Percentiles rank a stretch among this genome's conserved stretches.
Conservation (phyloP, 1,140 invertebrate species). For the Hylaeus volcanicus region DNA sequence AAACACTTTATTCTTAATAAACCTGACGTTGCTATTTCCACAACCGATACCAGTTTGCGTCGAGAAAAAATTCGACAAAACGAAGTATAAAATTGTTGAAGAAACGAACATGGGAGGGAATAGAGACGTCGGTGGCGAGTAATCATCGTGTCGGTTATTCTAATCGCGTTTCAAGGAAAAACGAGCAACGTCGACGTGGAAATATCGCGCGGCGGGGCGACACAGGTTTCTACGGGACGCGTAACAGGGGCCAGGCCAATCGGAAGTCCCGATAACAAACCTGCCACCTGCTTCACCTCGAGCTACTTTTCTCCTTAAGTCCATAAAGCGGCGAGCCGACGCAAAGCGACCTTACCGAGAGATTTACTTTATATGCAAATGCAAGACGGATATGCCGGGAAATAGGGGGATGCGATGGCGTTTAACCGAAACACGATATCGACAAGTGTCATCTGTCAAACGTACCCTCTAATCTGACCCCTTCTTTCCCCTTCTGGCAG, state of each 20-base stretch:
- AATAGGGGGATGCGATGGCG: conserved; percentile 64
- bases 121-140: neutral
- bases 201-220: conserved; percentile 33
- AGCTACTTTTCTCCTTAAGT: conserved; percentile 61
- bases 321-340: conserved; percentile 51
- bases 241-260: conserved; percentile 47
- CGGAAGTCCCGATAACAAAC: conserved; percentile 58
- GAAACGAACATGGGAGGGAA: too few species aligned
- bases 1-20: too few species aligned
- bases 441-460: conserved; percentile 72
- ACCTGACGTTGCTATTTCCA: too few species aligned
- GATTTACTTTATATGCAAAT: conserved; percentile 70
- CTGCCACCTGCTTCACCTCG: conserved; percentile 58
- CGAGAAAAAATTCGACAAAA: too few species aligned
- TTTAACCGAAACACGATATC: conserved; percentile 70
- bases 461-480: conserved; percentile 57
- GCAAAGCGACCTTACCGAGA: conserved; percentile 51
- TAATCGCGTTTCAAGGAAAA: conserved; percentile 42
- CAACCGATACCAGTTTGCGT: too few species aligned
- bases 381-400: conserved; percentile 63
- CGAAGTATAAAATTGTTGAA: too few species aligned
- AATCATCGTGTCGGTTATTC: conserved; percentile 26
- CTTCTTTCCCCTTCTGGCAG: neutral
- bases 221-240: conserved; percentile 54
- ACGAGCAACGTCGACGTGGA: conserved; percentile 37